Base-by-base conservation (phyloP, 2,888 invertebrate genomes). In the Ashinkailepas kermadecensis region DNA sequence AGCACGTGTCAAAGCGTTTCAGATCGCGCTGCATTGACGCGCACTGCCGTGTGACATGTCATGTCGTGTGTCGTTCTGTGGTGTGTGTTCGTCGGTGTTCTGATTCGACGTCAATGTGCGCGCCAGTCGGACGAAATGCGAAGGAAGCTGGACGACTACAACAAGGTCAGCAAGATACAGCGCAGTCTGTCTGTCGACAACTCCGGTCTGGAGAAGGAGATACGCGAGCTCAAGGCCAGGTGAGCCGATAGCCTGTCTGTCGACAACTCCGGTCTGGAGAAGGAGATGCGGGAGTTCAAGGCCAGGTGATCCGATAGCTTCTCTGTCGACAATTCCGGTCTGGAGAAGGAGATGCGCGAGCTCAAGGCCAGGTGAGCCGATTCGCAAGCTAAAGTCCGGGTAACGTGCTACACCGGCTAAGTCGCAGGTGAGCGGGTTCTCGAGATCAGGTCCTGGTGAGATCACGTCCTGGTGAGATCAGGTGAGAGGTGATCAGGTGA, bases 181-280 rank as follows among this genome's bases (percentile, higher is more conserved):
- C 90, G 93, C 84, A 93, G 92, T 82, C 90, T 94, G 78, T 92
- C 92, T 81, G 92, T 92, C 4, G 95, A 94, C 85, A 93, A 92
- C 82, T 90, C 91, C 0, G 91, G 92, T 54, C 88, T 94, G 84
- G 95, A 95, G 85, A 90, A 91, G 56, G 95, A 96, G 87, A 89
- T 95, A 39, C 90, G 91, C 83, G 91, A 92, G 81, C 87, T 94
- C 64, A 92, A 92, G 86, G 89, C 90, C 81, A 91, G n/a, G n/a
- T n/a, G n/a, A n/a, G n/a, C n/a, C n/a, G n/a, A n/a, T n/a, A 93
- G 92, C 82, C 90, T 94, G 78, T 92, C 92, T 81, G 92, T 92
- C 4, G 95, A 94, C 85, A 93, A 92, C 82, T 90, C 91, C 0
- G 91, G 92, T 54, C 88, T 94, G 84, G 95, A 95, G 85, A 90